Evolutionary conservation across 2,113 vertebrate genomes (phyloP).

Genomic region (Stegastes partitus): DNA sequence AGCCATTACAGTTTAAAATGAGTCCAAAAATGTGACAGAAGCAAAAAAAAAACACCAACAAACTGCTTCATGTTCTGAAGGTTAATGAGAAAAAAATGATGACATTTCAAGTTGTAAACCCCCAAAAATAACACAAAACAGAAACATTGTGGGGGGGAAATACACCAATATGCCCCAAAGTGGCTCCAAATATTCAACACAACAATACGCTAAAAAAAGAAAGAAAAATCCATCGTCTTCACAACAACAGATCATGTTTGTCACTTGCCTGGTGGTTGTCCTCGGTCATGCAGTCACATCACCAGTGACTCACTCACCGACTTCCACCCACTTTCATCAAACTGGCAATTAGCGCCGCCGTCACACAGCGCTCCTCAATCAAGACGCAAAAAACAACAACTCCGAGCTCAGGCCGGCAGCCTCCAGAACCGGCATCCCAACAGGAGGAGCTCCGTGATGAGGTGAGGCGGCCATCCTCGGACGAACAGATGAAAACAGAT

Average conservation of each 20-base stretch:
- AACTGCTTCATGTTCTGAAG: too few relatives aligned
- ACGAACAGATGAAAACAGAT: neutral
- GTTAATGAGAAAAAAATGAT: too few relatives aligned
- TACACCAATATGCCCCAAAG: rapidly evolving
- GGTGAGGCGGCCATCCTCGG: neutral
- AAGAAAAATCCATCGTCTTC: neutral
- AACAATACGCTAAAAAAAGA: neutral
- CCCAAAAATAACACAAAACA: too few relatives aligned
- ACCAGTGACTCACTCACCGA: conserved; percentile 26
- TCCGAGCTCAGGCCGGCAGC: neutral
- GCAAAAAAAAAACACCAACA: too few relatives aligned
- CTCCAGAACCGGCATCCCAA: conserved; percentile 17
- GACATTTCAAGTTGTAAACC: too few relatives aligned
- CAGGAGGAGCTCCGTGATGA: neutral
- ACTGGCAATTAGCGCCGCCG: conserved; percentile 41
- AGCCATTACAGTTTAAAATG: too few relatives aligned
- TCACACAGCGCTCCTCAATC: conserved; percentile 27
- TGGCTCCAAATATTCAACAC: neutral
- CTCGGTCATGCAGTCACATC: conserved; percentile 44
- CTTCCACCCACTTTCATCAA: conserved; percentile 55
- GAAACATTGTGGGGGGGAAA: too few relatives aligned
- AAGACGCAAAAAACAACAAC: conserved; percentile 22
- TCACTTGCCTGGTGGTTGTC: conserved; percentile 31
- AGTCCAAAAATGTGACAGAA: too few relatives aligned
- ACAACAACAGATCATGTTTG: conserved; percentile 26